Percentiles rank a stretch among this genome's conserved stretches.
Conservation (phyloP, 2,888 invertebrate species). For the Dione vanillae region DNA sequence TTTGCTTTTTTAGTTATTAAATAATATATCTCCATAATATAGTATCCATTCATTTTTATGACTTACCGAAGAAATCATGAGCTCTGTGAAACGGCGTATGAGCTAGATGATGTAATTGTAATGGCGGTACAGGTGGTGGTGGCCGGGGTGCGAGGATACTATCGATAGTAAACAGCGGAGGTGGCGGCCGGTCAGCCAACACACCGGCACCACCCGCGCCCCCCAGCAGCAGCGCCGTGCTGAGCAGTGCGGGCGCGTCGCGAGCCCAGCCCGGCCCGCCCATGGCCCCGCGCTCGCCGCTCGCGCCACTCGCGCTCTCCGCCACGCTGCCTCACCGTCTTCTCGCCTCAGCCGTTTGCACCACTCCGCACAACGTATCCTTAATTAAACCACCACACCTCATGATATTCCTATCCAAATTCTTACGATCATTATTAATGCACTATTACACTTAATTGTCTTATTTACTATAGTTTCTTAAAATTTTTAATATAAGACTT, state of each 20-base stretch:
- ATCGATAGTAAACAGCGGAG: slow-evolving; percentile 92
- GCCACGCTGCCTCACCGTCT: slow-evolving; percentile 49
- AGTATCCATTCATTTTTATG: slow-evolving; percentile 38
- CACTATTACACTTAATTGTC: slow-evolving; percentile 34
- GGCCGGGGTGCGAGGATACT: slow-evolving; percentile 92
- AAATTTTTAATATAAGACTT: neutral
- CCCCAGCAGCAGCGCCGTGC: slow-evolving; percentile 81
- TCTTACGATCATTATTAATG: slow-evolving; percentile 41
- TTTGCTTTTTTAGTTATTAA: too few relatives aligned
- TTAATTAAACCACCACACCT: slow-evolving; percentile 39
- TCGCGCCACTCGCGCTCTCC: slow-evolving; percentile 56
- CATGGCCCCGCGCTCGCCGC: slow-evolving; percentile 68
- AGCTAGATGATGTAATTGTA: slow-evolving; percentile 84
- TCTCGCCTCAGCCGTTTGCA: slow-evolving; percentile 3
- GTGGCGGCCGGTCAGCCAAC: slow-evolving; percentile 77
- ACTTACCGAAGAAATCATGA: slow-evolving; percentile 92
- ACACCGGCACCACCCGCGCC: slow-evolving; percentile 55
- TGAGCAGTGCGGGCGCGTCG: slow-evolving; percentile 78
- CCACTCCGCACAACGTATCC: slow-evolving; percentile 37
- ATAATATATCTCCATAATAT: too few relatives aligned
- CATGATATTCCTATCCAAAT: slow-evolving; percentile 48
- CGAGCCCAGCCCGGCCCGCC: slow-evolving; percentile 71
- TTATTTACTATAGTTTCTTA: neutral
- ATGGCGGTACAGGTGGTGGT: slow-evolving; percentile 83
- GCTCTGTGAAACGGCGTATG: slow-evolving; percentile 87